Evolutionary conservation across 2,888 invertebrate genomes (phyloP), one percentile per base, ranked within the genome.

Genomic region (Elysia crispata): DNA sequence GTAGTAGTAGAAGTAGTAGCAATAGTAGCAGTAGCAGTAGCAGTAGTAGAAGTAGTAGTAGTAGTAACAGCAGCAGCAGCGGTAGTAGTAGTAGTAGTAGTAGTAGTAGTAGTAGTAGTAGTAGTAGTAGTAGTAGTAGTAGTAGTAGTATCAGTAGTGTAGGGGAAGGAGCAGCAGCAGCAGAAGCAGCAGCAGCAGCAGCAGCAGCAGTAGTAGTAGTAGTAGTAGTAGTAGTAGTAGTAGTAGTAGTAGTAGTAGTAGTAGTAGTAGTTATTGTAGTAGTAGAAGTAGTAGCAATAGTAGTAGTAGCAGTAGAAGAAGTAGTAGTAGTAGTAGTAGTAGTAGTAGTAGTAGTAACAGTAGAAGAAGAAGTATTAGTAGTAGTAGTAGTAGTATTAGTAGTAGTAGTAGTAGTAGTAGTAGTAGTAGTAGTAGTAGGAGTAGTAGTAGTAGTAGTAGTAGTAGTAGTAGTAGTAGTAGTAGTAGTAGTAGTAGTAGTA

Each of bases 401-500:
- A n/a, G n/a, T n/a, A n/a, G n/a, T n/a, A n/a, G n/a, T n/a, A n/a
- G n/a, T n/a, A n/a, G n/a, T n/a, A n/a, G n/a, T n/a, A n/a, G n/a
- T n/a, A n/a, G n/a, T n/a, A n/a, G n/a, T n/a, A n/a, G n/a, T n/a
- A n/a, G n/a, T n/a, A n/a, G n/a, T n/a, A n/a, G n/a, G n/a, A n/a
- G n/a, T n/a, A n/a, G n/a, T n/a, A n/a, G n/a, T n/a, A n/a, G n/a
- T n/a, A n/a, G n/a, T n/a, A n/a, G n/a, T n/a, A n/a, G 76, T 62
- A 76, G 76, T 25, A 76, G 76, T 62, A 76, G 76, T 62, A 76
- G 76, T 62, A 76, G 76, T 62, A 64, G 76, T 28, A 77, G 77
- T 67, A 77, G 77, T 67, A 77, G 77, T 67, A 77, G 77, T 67
- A 77, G 77, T 33, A 77, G 77, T 67, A 77, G 67, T 67, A 64